Evolutionary conservation across 2,797 vertebrate genomes (phyloP).

Genomic region (Podarcis lilfordi): DNA sequence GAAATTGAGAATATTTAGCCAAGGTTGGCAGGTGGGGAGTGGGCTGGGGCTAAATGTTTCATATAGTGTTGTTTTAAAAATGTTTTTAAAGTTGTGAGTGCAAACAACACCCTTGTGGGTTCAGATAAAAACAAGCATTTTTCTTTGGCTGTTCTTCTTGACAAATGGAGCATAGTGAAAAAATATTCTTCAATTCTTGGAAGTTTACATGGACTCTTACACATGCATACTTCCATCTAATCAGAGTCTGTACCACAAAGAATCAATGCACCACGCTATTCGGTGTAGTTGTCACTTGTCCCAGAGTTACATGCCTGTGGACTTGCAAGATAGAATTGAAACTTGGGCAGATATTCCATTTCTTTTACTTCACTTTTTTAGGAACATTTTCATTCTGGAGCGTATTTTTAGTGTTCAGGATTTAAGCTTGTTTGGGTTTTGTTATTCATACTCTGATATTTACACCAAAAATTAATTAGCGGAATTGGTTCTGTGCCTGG

Average conservation of each 20-base stretch:
- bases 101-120: not conserved
- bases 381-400: conserved; percentile 75
- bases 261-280: not conserved
- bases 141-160: rapidly evolving
- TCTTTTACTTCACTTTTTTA: conserved; percentile 35
- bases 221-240: not conserved
- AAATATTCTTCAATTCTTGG: conserved; percentile 41
- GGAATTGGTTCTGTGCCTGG: conserved; percentile 8
- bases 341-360: not conserved
- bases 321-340: conserved; percentile 20
- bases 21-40: not conserved
- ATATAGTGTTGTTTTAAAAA: not conserved
- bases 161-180: not conserved
- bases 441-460: not conserved
- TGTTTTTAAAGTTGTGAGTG: not conserved
- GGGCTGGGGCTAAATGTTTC: not conserved
- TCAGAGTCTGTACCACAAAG: not conserved
- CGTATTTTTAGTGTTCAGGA: conserved; percentile 15
- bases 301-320: not conserved
- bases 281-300: not conserved
- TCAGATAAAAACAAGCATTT: not conserved
- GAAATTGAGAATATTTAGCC: conserved; percentile 78
- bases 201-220: not conserved
- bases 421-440: conserved; percentile 20
- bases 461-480: conserved; percentile 23